Base-by-base conservation (phyloP, 2,888 invertebrate species). In the Galeruca laticollis region DNA sequence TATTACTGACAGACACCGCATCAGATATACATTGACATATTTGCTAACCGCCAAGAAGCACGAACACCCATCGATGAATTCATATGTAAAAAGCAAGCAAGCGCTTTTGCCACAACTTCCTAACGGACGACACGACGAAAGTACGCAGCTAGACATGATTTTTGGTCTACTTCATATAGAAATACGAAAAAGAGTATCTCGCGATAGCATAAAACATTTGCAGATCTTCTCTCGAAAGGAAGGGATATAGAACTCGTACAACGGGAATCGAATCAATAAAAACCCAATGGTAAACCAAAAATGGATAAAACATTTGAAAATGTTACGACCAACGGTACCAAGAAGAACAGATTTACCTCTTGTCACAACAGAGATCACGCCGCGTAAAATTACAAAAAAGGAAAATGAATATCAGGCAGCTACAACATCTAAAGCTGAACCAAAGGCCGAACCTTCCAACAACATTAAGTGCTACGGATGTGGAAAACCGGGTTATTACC, bases 101-200 rank as follows among this genome's bases (percentile, higher is more conserved):
- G 74, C 72, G 11, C 57, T 76, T 11, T 43, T 77, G 4, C 63
- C 73, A 33, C 68, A 71, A 62, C 60, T 75, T 35, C 75, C 76
- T 15, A 10, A 31, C 2, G 66, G 68, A 33, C n/a, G 15, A n/a
- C 70, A 74, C 40, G 70, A 72, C 43, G 76, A 75, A 60, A 67
- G 68, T n/a, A 74, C 69, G 13, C 72, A 76, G 63, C 18, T 76
- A 10, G 75, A 76, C 49, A 43, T 75, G 40, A 63, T 76, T 8
- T 76, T 75, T 26, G 31, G 54, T 54, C 54, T 54, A 10, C 10
- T 54, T 33, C 51, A 51, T 51, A 51, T 51, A 2, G 51, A 51
- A 20, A 6, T 51, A 51, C 18, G 21, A n/a, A 31, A 54, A 54
- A 31, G n/a, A n/a, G n/a, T n/a, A n/a, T n/a, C n/a, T n/a, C n/a